A percentile compares a stretch with the other conserved stretches of the same genome.
Conservation (phyloP, 2,888 invertebrate genomes). For the Margaritifera margaritifera region DNA sequence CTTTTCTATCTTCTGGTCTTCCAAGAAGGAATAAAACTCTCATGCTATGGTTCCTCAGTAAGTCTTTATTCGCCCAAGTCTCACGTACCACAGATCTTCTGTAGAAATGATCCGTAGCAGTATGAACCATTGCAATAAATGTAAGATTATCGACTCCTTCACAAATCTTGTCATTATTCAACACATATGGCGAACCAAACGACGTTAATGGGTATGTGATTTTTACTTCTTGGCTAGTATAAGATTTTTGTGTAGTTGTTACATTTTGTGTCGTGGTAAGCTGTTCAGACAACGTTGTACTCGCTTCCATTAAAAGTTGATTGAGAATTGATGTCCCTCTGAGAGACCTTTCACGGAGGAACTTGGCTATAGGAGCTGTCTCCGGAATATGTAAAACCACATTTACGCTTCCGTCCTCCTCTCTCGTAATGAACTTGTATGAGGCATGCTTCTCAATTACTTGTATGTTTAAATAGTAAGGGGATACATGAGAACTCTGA, state of each 20-base stretch:
- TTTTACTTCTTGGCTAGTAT: too few species aligned
- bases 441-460: slow-evolving; percentile 20
- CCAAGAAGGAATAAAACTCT: slow-evolving; percentile 59
- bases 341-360: too few species aligned
- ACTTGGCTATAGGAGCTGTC: slow-evolving; percentile 3
- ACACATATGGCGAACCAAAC: slow-evolving; percentile 41
- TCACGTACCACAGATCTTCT: slow-evolving; percentile 50
- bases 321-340: too few species aligned
- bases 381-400: slow-evolving; percentile 32
- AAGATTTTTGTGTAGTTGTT: too few species aligned
- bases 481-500: too few species aligned
- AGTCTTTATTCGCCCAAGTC: slow-evolving; percentile 54
- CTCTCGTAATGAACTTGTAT: slow-evolving; percentile 26
- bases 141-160: slow-evolving; percentile 29
- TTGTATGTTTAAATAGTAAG: slow-evolving; percentile 13
- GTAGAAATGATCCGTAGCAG: slow-evolving; percentile 49
- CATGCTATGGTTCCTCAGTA: slow-evolving; percentile 41
- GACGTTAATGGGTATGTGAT: slow-evolving; percentile 49
- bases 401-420: slow-evolving; percentile 35
- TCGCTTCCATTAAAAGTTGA: too few species aligned
- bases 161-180: slow-evolving; percentile 53
- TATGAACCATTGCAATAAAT: slow-evolving; percentile 55
- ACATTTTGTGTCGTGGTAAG: too few species aligned
- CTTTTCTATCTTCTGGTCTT: slow-evolving; percentile 27
- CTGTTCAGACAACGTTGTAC: too few species aligned